Base-by-base conservation (phyloP, 2,797 vertebrate genomes). In the Schizopygopsis malacanthus region DNA sequence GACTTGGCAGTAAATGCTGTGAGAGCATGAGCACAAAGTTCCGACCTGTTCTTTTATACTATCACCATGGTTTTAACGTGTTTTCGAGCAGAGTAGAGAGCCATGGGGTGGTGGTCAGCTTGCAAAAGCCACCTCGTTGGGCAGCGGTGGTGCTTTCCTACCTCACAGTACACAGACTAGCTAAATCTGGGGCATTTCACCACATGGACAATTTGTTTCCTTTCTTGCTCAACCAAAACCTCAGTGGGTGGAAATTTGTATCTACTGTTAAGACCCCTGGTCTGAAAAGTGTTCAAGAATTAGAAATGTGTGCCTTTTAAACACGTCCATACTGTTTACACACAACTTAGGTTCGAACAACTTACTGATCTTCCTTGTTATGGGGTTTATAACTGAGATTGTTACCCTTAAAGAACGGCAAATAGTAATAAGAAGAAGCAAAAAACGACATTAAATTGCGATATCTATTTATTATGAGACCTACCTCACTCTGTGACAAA, bases 401-500 rank as follows among this genome's bases (percentile, higher is more conserved):
- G 11, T 8, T 25, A 16, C 11, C 12, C 18, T 39, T 77, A n/a
- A 79, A 67, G 10, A 3, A 47, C 4, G 52, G n/a, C 28, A 39
- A 76, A 81, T 18, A 22, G n/a, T 20, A 45, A 56, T 81, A n/a
- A 41, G 79, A 76, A 61, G 87, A 87, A 83, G 85, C 90, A 90
- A 90, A 83, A 83, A 87, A 91, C 84, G 50, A 70, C 39, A 90
- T 50, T 69, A 37, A 9, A 56, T 52, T 41, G 73, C 81, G 90
- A 82, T 91, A 92, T 92, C 7, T 56, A 10, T 54, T 92, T 93
- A 86, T 90, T 89, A 87, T 83, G 88, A 88, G 90, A 91, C 90
- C 9, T 89, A 90, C 90, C 90, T 88, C 85, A 63, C 77, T 85
- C 91, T 92, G 91, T 90, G 87, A 89, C 89, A 85, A 86, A 90